Base-by-base conservation (phyloP, 2,113 vertebrate species). In the Sphaerodactylus townsendi region DNA sequence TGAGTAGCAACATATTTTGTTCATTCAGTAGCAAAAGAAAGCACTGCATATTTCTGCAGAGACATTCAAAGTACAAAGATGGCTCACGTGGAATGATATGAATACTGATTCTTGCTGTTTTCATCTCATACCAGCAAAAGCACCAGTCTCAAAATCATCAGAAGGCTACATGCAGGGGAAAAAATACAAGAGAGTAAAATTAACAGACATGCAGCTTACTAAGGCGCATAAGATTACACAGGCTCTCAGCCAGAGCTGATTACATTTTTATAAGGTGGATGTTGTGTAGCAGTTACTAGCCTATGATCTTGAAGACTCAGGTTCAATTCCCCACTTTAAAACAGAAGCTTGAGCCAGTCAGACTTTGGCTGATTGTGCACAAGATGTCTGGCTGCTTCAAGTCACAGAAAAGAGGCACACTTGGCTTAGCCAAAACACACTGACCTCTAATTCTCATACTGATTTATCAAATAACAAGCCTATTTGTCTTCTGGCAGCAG, bases 81-180 rank as follows among this genome's bases (percentile, higher is more conserved):
- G 6, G 3, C 79, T 83, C 30, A 0, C 37, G 64, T 28, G 50
- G 62, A 23, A 23, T 4, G 70, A 77, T 69, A 77, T 6, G 73
- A 56, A 13, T n/a, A 81, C n/a, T 68, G 30, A 19, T 87, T 90
- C 76, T 44, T 35, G 74, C 2, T 85, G 73, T 79, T 88, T 23
- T 35, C 1, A 84, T 79, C 77, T 94, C 93, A 97, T 33, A 95
- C 87, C 86, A 96, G 79, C 93, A 95, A 88, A 28, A 98, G 87
- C 79, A 98, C 92, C 77, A 99, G 96, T 70, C 97, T 97, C 87
- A 99, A 92, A 83, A 98, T 96, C 98, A 99, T 98, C 93, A 98
- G 75, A 83, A 98, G 95, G 95, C 98, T 99, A 96, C 14, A 90
- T 93, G 46, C 65, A 92, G 88, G 83, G 19, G 8, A 83, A 44